Conservation (phyloP, 1,140 invertebrate genomes). For the Aphelinus atriplicis region DNA sequence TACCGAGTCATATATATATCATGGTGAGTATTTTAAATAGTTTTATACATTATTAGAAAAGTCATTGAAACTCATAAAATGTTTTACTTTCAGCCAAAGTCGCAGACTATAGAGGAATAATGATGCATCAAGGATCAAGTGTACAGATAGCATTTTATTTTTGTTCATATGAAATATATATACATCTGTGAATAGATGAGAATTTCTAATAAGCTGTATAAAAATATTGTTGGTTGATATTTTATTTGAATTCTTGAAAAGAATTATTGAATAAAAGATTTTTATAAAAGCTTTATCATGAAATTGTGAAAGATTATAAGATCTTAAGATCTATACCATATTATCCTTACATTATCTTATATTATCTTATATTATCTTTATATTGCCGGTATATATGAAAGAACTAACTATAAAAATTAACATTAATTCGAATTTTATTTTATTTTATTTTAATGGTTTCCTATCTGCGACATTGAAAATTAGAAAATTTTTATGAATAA, state of each 20-base stretch:
- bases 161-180: constrained; percentile 12
- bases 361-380: too few relatives aligned
- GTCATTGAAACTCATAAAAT: constrained; percentile 36
- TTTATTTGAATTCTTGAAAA: constrained; percentile 20
- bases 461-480: too few relatives aligned
- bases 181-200: constrained; percentile 25
- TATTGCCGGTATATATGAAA: too few relatives aligned
- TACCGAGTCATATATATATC: constrained; percentile 73
- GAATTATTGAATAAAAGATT: constrained; percentile 12
- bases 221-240: constrained; percentile 27
- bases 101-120: constrained; percentile 51
- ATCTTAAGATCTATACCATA: too few relatives aligned
- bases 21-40: constrained; percentile 60
- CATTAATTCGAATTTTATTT: too few relatives aligned
- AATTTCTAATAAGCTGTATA: constrained; percentile 30
- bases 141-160: constrained; percentile 32
- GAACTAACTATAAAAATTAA: too few relatives aligned
- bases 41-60: constrained; percentile 33
- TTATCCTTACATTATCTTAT: too few relatives aligned
- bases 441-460: too few relatives aligned
- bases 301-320: too few relatives aligned
- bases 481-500: too few relatives aligned
- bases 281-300: too few relatives aligned
- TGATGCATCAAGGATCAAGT: constrained; percentile 1
- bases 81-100: constrained; percentile 54